Percentiles rank a stretch among this genome's conserved stretches.
Evolutionary conservation across 2,113 vertebrate species (phyloP).

Genomic region (Xenopus laevis): DNA sequence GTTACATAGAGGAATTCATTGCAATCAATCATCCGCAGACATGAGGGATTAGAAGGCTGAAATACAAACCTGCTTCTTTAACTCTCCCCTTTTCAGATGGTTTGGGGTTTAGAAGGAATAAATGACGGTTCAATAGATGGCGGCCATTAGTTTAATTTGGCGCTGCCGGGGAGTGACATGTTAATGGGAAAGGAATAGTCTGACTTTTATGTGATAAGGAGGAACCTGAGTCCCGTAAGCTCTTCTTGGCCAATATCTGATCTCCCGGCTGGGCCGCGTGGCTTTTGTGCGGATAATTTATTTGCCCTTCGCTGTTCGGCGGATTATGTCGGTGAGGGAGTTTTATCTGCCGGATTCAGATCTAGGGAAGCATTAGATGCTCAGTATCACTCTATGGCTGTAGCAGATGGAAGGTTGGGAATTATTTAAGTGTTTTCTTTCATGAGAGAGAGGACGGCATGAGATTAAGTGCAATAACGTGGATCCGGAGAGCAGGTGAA

Average conservation of each 20-base stretch:
- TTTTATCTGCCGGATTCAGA: too few species aligned
- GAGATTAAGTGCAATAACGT: neutral
- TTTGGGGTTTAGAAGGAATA: constrained; percentile 10
- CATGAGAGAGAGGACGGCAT: too few species aligned
- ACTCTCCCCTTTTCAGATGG: constrained; percentile 21
- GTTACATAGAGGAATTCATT: too few species aligned
- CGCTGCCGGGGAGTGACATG: constrained; percentile 10
- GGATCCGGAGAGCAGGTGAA: neutral
- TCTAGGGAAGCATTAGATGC: neutral
- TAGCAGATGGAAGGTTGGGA: too few species aligned
- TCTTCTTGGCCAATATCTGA: constrained; percentile 10
- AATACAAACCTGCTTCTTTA: too few species aligned
- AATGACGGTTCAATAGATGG: neutral
- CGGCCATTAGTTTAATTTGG: neutral
- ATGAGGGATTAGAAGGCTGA: too few species aligned
- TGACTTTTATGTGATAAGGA: constrained; percentile 18
- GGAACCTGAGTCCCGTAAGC: neutral
- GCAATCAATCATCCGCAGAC: too few species aligned
- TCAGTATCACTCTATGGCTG: too few species aligned
- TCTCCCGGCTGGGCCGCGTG: neutral
- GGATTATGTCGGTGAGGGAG: too few species aligned
- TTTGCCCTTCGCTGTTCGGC: neutral
- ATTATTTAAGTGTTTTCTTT: too few species aligned
- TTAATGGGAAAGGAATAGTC: constrained; percentile 16
- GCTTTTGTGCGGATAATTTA: constrained; percentile 9